Evolutionary conservation across 2,797 vertebrate genomes (phyloP).

Genomic region (Dipus sagitta): DNA sequence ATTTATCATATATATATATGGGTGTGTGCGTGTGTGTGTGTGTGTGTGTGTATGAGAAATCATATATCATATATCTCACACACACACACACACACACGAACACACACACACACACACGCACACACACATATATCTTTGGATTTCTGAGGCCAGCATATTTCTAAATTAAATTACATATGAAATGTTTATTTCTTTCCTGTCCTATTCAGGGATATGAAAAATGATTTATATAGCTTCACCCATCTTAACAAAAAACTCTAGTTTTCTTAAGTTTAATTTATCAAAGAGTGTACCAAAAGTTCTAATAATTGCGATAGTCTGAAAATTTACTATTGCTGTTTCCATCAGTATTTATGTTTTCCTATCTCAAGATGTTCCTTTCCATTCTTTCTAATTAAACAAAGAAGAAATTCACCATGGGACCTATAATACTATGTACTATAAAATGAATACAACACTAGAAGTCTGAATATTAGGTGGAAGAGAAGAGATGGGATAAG

Average conservation of each 20-base stretch:
- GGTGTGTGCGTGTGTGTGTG: background rate
- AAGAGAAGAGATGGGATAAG: background rate
- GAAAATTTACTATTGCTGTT: background rate
- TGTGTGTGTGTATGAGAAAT: background rate
- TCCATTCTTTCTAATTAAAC: conserved; percentile 12
- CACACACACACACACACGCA: too few species aligned
- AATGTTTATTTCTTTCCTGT: conserved; percentile 18
- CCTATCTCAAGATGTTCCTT: background rate
- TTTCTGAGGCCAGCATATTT: background rate
- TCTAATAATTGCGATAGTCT: background rate
- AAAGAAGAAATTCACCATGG: background rate
- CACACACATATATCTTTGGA: too few species aligned
- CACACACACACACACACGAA: too few species aligned
- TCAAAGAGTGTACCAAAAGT: background rate
- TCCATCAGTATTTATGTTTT: background rate
- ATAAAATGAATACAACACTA: conserved; percentile 27
- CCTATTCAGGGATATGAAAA: background rate
- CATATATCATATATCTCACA: too few species aligned
- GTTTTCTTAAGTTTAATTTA: conserved; percentile 13
- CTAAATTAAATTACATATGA: background rate
- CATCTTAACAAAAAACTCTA: conserved; percentile 7
- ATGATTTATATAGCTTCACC: background rate
- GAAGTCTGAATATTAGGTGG: background rate
- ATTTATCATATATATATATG: background rate
- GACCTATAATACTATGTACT: background rate